phyloP scores from a whole-genome alignment of 1,140 invertebrate genomes.

The Lamellibrachia luymesi region DNA sequence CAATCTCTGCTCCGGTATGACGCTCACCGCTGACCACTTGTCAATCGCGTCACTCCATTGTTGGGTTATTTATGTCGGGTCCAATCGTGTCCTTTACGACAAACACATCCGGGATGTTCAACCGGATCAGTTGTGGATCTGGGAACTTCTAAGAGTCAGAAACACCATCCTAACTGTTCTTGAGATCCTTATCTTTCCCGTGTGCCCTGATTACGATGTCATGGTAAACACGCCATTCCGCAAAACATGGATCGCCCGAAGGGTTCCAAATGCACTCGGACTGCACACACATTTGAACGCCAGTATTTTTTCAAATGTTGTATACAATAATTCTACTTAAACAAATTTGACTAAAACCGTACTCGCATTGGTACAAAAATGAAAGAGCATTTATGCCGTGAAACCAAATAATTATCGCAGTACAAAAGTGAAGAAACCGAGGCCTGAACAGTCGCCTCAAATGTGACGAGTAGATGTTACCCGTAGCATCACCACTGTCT shows the following conservation, averaged over 20 bases:
- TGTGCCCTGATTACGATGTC: neutral
- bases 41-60: neutral
- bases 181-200: neutral
- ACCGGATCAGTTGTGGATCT: neutral
- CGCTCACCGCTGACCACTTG: neutral
- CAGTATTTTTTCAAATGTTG: neutral
- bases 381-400: neutral
- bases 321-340: neutral
- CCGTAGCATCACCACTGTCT: too few species aligned
- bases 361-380: neutral
- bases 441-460: too few species aligned
- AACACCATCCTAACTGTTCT: neutral
- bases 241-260: neutral
- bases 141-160: neutral
- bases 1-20: too few species aligned
- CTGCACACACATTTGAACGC: neutral
- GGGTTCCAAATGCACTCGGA: neutral
- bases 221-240: neutral
- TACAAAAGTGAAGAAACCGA: too few species aligned
- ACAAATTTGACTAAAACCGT: neutral
- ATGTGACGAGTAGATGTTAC: too few species aligned
- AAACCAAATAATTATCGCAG: too few species aligned
- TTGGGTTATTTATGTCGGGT: neutral
- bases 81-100: neutral
- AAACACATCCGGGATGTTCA: neutral